These are phyloP conservation scores for Oncorhynchus gorbuscha DNA, from an alignment of 2,113 vertebrate species.

Conservation along the genomic window DNA sequence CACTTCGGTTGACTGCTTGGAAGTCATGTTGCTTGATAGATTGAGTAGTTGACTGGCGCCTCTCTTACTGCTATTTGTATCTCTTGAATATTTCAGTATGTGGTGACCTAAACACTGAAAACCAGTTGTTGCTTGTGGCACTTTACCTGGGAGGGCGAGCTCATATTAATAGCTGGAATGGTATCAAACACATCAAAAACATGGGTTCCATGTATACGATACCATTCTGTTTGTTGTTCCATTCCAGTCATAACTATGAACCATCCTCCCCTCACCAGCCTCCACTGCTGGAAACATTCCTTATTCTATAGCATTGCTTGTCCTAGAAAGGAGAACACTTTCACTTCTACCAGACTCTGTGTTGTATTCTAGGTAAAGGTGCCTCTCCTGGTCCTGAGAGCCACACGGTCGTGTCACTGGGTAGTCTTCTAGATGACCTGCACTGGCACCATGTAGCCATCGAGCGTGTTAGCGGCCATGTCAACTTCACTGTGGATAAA, in stretches of 20 bases:
- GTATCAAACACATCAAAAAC: no score
- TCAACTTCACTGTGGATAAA: constrained; percentile 92
- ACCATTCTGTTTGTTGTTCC: no score
- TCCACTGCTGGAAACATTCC: no score
- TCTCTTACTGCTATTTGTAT: neutral
- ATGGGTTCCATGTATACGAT: no score
- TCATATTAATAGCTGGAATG: no score
- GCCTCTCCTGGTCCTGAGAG: constrained; percentile 60
- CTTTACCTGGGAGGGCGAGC: no score
- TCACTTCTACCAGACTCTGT: neutral
- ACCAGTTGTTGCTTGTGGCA: neutral
- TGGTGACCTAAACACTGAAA: neutral
- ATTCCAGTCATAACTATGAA: neutral
- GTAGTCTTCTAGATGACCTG: constrained; percentile 90
- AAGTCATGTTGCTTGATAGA: neutral
- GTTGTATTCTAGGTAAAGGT: constrained; percentile 69
- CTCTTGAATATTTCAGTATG: neutral
- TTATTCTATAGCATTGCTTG: no score
- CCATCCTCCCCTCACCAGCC: no score
- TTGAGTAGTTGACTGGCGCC: neutral
- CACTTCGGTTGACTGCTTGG: neutral
- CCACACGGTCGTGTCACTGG: constrained; percentile 73
- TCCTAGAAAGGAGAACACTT: neutral
- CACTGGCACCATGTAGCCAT: constrained; percentile 89
- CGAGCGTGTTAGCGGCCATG: constrained; percentile 77